A percentile compares a stretch with the other conserved stretches of the same genome.
phyloP scores from a whole-genome alignment of 1,140 invertebrate species.

The Brachionus manjavacas region DNA sequence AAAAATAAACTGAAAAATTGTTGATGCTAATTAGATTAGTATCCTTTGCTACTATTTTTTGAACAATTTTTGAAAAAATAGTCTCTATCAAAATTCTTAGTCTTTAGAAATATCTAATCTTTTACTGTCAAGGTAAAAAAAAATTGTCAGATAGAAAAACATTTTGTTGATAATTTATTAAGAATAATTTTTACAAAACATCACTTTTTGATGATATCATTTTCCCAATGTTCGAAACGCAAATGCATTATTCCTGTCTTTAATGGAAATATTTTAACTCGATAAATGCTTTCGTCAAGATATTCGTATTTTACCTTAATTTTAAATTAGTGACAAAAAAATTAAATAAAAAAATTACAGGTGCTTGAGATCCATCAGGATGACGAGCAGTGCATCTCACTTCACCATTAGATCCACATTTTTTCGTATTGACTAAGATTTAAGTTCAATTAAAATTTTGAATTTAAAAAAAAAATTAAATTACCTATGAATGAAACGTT shows the following conservation, averaged over 20 bases:
- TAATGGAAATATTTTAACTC: conserved; percentile 33
- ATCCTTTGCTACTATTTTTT: too few relatives aligned
- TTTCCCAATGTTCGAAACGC: conserved; percentile 29
- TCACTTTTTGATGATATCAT: not conserved
- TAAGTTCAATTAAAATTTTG: not conserved
- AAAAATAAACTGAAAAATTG: too few relatives aligned
- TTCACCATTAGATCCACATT: conserved; percentile 12
- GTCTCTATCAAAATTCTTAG: too few relatives aligned
- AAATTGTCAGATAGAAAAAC: too few relatives aligned
- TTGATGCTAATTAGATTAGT: too few relatives aligned
- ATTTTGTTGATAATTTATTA: not conserved
- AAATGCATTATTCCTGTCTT: conserved; percentile 10
- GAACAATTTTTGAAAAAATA: too few relatives aligned
- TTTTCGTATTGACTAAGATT: conserved; percentile 4
- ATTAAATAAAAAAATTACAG: not conserved
- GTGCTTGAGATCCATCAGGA: conserved; percentile 16
- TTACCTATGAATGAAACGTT: conserved; percentile 38
- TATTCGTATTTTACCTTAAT: not conserved
- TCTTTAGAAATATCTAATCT: too few relatives aligned
- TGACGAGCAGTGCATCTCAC: not conserved
- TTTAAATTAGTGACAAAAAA: not conserved
- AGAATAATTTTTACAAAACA: not conserved
- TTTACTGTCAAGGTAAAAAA: too few relatives aligned
- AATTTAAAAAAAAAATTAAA: not conserved
- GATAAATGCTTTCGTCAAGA: conserved; percentile 15